Conservation (phyloP, 2,113 vertebrate genomes). For the Alligator sinensis region DNA sequence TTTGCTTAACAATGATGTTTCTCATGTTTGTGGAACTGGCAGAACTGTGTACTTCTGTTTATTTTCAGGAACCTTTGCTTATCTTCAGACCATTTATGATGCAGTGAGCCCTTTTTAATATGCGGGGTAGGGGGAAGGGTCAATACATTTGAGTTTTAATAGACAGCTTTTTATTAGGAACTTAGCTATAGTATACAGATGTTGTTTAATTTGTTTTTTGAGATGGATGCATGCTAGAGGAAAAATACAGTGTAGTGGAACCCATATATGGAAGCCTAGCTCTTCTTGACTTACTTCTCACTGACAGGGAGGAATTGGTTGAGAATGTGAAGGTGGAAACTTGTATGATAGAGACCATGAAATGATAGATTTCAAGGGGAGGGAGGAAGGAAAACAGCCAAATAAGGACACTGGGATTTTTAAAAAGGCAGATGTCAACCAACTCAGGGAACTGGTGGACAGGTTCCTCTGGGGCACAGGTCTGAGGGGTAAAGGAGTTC, state of each 20-base stretch:
- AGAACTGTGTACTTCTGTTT: neutral
- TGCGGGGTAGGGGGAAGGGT: neutral
- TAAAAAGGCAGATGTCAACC: no score
- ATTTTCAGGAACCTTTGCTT: fast-evolving
- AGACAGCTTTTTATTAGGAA: neutral
- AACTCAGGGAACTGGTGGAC: no score
- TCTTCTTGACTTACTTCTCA: no score
- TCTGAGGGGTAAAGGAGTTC: no score
- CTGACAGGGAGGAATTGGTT: no score
- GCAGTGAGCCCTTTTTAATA: neutral
- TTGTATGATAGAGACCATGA: no score
- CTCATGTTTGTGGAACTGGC: neutral
- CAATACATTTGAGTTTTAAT: neutral
- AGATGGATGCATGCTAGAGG: neutral
- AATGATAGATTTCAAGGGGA: no score
- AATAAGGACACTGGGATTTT: no score
- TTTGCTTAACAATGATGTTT: neutral
- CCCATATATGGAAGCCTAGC: fast-evolving
- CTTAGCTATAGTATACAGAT: fast-evolving
- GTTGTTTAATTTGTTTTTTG: neutral
- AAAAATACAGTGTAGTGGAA: neutral
- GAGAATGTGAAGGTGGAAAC: no score
- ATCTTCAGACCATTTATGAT: fast-evolving
- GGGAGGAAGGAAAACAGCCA: no score
- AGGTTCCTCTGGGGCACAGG: no score